phyloP scores from a whole-genome alignment of 2,888 invertebrate species.

The Cephus rjabovi region DNA sequence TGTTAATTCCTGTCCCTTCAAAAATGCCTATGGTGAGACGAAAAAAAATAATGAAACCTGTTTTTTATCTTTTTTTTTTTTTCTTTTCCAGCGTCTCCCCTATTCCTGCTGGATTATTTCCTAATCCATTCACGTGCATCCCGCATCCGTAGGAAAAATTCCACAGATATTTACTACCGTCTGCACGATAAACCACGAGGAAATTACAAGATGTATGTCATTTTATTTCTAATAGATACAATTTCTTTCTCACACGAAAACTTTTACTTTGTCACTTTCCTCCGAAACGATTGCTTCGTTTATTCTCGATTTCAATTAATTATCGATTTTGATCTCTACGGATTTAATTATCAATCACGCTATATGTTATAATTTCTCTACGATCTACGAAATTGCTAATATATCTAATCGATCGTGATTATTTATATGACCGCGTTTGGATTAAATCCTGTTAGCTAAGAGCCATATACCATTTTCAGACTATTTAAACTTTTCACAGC shows the following conservation, averaged over 20 bases:
- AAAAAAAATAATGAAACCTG: background rate
- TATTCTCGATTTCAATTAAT: background rate
- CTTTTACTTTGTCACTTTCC: background rate
- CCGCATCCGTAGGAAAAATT: background rate
- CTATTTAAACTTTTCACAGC: background rate
- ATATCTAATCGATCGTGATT: background rate
- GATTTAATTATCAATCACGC: background rate
- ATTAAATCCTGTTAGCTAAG: background rate
- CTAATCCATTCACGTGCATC: background rate
- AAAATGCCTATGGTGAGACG: background rate
- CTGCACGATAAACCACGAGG: constrained; percentile 26
- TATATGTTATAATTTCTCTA: background rate
- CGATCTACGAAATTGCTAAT: background rate
- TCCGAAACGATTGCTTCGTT: background rate
- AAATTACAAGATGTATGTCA: constrained; percentile 33
- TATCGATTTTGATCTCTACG: background rate
- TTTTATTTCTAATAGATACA: background rate
- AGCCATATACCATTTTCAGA: background rate
- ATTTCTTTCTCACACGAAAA: background rate
- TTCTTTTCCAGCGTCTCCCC: background rate
- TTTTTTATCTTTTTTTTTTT: background rate
- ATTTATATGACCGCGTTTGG: background rate
- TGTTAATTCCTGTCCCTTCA: background rate
- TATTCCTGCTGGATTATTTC: background rate
- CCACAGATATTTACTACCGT: background rate